Percentiles rank a stretch among this genome's conserved stretches.
Conservation (phyloP, 2,888 invertebrate genomes). For the Eilema sororculum region DNA sequence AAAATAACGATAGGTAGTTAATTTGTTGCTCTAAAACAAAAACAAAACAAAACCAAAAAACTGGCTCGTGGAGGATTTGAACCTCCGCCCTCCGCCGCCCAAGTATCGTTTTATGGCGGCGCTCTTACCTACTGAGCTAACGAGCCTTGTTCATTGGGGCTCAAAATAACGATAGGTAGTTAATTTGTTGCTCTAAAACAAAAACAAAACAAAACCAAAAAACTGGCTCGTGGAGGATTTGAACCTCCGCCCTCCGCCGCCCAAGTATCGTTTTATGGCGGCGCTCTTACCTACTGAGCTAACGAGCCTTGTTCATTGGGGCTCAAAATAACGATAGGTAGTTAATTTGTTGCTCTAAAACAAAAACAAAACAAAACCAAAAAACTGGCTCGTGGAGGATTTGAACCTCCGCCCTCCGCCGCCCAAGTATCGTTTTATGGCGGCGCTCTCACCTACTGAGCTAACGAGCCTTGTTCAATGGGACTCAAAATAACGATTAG, state of each 20-base stretch:
- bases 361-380: no score
- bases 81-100: neutral
- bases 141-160: neutral
- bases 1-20: neutral
- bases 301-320: neutral
- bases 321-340: neutral
- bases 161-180: no score
- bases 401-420: no score
- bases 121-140: slow-evolving; percentile 5
- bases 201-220: no score
- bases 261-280: slow-evolving; percentile 49
- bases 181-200: neutral
- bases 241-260: slow-evolving; percentile 62
- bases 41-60: neutral
- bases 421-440: no score
- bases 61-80: neutral
- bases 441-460: no score
- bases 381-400: no score
- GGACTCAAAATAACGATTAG: no score
- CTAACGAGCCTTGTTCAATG: no score
- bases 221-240: slow-evolving; percentile 57
- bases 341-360: no score
- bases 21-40: no score
- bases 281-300: slow-evolving; percentile 52
- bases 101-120: neutral